Evolutionary conservation across 2,888 invertebrate species (phyloP), one percentile per base, ranked within the genome.

Genomic region (Chesias legatella): DNA sequence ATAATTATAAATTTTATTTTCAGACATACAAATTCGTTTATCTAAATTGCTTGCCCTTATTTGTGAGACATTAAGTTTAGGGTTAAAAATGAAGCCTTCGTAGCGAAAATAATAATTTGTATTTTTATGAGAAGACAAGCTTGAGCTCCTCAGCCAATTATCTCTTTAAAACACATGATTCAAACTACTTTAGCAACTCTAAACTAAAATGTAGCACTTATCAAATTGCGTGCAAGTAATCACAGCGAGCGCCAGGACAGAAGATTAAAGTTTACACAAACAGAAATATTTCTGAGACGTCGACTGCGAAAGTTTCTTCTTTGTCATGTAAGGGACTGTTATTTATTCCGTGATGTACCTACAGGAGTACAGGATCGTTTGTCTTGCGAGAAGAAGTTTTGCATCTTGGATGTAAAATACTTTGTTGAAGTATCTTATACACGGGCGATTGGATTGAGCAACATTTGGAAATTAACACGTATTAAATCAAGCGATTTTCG

Each of bases 271-370:
- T 70, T 71, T 63, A 65, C 57, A 66, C 60, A 66, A 52, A 67
- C 67, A 67, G 73, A 74, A 79, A 79, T 81, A 79, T 82, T 79
- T 75, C 74, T 68, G 64, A 68, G 68, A 67, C 71, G 68, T 63
- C 63, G 70, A 62, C 70, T 73, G 63, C 57, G 56, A 69, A 81
- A 81, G 67, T 80, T 83, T 73, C 65, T 70, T 78, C 81, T 80
- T 80, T 83, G 83, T 79, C 80, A 73, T 76, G 73, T 79, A 79
- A 74, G 79, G 13, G 13, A 17, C 13, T 17, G 13, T 17, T 17
- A 17, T 17, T 17, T 17, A 17, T 17, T 17, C 13, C 13, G 13
- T 17, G 13, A 17, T 17, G 13, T 5, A 3, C 78, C 79, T 80
- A n/a, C n/a, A n/a, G n/a, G n/a, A n/a, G 51, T 41, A 70, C 68